Evolutionary conservation across 1,140 invertebrate species (phyloP).

Genomic region (Samia ricini): DNA sequence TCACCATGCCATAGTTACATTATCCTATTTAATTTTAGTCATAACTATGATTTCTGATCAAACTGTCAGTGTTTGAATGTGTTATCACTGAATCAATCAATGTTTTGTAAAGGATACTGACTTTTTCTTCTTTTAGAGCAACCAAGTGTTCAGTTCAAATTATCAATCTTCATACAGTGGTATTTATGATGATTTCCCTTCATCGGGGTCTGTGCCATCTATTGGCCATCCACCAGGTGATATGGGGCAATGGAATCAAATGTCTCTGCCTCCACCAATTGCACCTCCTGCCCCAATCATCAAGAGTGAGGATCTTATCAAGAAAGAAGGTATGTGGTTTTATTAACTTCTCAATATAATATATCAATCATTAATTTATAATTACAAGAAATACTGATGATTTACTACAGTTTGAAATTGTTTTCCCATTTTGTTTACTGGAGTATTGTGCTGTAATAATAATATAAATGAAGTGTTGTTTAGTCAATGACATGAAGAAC

Average conservation of each 20-base stretch:
- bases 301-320: conserved; percentile 64
- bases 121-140: not conserved
- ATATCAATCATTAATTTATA: not conserved
- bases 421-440: no score
- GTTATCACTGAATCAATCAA: no score
- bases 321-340: conserved; percentile 56
- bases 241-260: conserved; percentile 58
- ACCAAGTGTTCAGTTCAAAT: conserved; percentile 21
- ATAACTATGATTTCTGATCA: no score
- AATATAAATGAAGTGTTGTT: no score
- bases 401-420: no score
- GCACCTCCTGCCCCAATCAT: conserved; percentile 31
- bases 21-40: no score
- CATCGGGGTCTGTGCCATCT: conserved; percentile 25
- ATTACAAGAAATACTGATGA: not conserved
- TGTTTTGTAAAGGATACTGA: not conserved
- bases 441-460: no score
- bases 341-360: not conserved
- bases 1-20: no score
- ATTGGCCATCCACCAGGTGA: conserved; percentile 33
- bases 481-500: no score
- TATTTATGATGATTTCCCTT: conserved; percentile 62
- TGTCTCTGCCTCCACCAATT: conserved; percentile 54
- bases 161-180: conserved; percentile 53
- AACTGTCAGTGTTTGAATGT: no score